Evolutionary conservation across 2,888 invertebrate species (phyloP).

Genomic region (Tillus elongatus): DNA sequence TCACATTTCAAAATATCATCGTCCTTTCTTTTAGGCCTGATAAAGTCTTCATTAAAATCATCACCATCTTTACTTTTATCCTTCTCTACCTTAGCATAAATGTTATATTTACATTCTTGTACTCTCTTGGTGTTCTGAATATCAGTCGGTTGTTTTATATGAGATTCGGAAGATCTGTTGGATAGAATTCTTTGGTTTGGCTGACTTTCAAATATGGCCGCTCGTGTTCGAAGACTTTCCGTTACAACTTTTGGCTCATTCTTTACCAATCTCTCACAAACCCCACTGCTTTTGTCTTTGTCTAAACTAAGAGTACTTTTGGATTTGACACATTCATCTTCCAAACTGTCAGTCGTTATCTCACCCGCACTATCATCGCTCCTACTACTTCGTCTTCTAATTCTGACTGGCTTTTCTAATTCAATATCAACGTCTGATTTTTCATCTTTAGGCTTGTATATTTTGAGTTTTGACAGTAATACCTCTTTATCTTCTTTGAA

Average conservation of each 20-base stretch:
- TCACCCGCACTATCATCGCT: conserved; percentile 18
- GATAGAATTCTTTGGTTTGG: conserved; percentile 23
- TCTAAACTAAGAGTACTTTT: background rate
- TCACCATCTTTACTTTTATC: conserved; percentile 17
- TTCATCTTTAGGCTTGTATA: conserved; percentile 31
- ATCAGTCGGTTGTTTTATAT: conserved; percentile 20
- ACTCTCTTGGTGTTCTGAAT: conserved; percentile 17
- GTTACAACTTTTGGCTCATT: conserved; percentile 16
- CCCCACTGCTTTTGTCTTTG: conserved; percentile 1
- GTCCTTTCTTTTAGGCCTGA: conserved; percentile 24
- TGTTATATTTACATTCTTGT: conserved; percentile 10
- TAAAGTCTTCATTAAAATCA: conserved; percentile 26
- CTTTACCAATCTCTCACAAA: conserved; percentile 5
- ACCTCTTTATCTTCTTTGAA: conserved; percentile 55
- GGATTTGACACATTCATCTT: background rate
- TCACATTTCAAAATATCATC: conserved; percentile 26
- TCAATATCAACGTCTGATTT: conserved; percentile 3
- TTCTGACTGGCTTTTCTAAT: conserved; percentile 6
- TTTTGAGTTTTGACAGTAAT: conserved; percentile 43
- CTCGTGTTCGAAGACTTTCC: conserved; percentile 29
- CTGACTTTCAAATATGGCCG: conserved; percentile 33
- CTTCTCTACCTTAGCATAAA: too few relatives aligned
- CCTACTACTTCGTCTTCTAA: conserved; percentile 15
- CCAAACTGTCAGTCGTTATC: background rate
- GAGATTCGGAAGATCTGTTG: conserved; percentile 16